A percentile compares a stretch with the other conserved stretches of the same genome.
phyloP scores from a whole-genome alignment of 1,140 invertebrate genomes.

The Notospermus geniculatus region DNA sequence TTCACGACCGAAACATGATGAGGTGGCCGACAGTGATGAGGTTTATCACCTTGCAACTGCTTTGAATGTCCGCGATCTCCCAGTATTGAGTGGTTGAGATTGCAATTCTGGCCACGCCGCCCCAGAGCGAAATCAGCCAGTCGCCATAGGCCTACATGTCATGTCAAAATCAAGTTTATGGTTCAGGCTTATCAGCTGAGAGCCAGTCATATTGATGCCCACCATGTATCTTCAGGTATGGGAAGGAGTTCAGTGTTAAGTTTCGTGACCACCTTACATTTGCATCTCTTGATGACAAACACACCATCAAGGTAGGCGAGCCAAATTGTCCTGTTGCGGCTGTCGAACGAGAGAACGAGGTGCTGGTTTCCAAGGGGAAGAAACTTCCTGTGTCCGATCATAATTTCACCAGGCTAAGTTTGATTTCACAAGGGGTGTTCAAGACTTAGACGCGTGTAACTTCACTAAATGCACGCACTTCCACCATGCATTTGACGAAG shows the following conservation, averaged over 20 bases:
- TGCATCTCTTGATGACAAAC: constrained; percentile 30
- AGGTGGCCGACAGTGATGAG: too few species aligned
- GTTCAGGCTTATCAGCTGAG: constrained; percentile 22
- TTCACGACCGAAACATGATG: constrained; percentile 22
- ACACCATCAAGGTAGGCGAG: constrained; percentile 25
- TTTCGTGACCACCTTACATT: constrained; percentile 16
- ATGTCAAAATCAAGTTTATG: constrained; percentile 22
- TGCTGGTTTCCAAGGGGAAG: constrained; percentile 17
- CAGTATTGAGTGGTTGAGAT: constrained; percentile 9
- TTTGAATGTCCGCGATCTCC: constrained; percentile 17
- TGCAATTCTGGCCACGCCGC: constrained; percentile 19
- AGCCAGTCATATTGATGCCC: constrained; percentile 21
- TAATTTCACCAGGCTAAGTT: constrained; percentile 23
- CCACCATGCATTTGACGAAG: too few species aligned
- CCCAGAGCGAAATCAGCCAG: constrained; percentile 12
- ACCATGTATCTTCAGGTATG: constrained; percentile 25
- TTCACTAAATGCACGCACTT: too few species aligned
- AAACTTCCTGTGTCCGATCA: constrained; percentile 24
- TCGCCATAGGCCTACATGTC: constrained; percentile 18
- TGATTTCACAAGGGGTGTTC: too few species aligned
- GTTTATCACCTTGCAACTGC: constrained; percentile 12
- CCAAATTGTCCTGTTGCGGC: constrained; percentile 25
- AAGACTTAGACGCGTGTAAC: too few species aligned
- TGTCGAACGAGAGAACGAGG: constrained; percentile 27
- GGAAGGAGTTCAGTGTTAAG: constrained; percentile 20